Conservation (phyloP, 2,113 vertebrate genomes). For the Danio rerio region DNA sequence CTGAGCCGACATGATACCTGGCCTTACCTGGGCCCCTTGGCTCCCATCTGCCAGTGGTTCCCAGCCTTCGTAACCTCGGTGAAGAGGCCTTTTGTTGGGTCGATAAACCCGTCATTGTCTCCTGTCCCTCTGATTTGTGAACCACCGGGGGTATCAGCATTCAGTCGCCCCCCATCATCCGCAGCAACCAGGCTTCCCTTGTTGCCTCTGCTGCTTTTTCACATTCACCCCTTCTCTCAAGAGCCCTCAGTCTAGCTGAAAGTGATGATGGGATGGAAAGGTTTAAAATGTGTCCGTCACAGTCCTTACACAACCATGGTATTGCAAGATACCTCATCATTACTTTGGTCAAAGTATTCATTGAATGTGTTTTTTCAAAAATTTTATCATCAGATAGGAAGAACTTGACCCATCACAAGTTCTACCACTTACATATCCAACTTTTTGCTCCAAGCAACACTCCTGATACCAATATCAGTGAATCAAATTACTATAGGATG, state of each 20-base stretch:
- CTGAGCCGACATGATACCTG: slow-evolving; percentile 49
- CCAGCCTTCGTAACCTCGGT: slow-evolving; percentile 51
- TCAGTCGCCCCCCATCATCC: slow-evolving; percentile 36
- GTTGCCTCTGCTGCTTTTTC: slow-evolving; percentile 24
- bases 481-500: too few species aligned
- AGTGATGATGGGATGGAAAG: background rate
- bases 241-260: slow-evolving; percentile 2
- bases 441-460: too few species aligned
- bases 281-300: too few species aligned
- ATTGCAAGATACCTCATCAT: too few species aligned
- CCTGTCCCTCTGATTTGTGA: slow-evolving; percentile 37
- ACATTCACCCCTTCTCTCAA: slow-evolving; percentile 27
- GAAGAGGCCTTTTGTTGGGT: slow-evolving; percentile 59
- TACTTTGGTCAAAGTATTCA: too few species aligned
- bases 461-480: too few species aligned
- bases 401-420: too few species aligned
- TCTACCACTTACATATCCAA: too few species aligned
- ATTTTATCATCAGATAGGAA: too few species aligned
- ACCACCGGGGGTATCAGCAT: slow-evolving; percentile 52
- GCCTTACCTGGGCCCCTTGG: slow-evolving; percentile 54
- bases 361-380: too few species aligned
- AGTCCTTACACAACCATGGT: too few species aligned
- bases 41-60: slow-evolving; percentile 58
- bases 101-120: slow-evolving; percentile 58
- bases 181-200: slow-evolving; percentile 28